Evolutionary conservation across 2,888 invertebrate species (phyloP), one percentile per base, ranked within the genome.

Genomic region (Phortica magna): DNA sequence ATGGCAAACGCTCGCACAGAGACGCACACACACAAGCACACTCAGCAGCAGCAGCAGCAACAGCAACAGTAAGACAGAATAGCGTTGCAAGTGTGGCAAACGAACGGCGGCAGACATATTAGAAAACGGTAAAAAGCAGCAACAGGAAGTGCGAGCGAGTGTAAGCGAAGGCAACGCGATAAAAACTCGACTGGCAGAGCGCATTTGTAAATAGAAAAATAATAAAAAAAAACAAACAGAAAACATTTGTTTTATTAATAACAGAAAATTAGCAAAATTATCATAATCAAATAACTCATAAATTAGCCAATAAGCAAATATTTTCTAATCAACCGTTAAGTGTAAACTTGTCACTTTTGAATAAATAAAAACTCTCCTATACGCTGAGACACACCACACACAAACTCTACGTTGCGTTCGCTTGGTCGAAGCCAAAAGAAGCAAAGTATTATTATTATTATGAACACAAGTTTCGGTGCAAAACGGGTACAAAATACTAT

Each of bases 381-480:
- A 4, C 31, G 2, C 48, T 12, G 5, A 48, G 14, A 48, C 48
- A 48, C 31, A 5, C 10, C 7, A 17, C 2, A 7, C 17, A 59
- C 59, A 59, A 17, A 59, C 19, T 59, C 17, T 76, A 70, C 76
- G 74, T 77, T 68, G 77, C 72, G 39, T 39, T 73, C 67, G 9
- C 19, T 61, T 61, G 59, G 19, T 71, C 72, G 72, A 48, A 59
- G 74, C 68, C 31, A 53, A 80, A 68, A 77, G 12, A 77, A 71
- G 72, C 74, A 57, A 77, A 68, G 43, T 7, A 55, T n/a, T 17
- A 55, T n/a, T n/a, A n/a, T 31, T 31, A 31, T 31, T 31, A 31
- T 19, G 39, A 79, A 88, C 90, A 87, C 89, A 90, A 89, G 89
- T 90, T 89, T 89, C 89, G 89, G 89, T 85, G 82, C 83, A 89